These are phyloP conservation scores for Tenualosa ilisha DNA, from an alignment of 2,797 vertebrate genomes.

Conservation along the genomic window DNA sequence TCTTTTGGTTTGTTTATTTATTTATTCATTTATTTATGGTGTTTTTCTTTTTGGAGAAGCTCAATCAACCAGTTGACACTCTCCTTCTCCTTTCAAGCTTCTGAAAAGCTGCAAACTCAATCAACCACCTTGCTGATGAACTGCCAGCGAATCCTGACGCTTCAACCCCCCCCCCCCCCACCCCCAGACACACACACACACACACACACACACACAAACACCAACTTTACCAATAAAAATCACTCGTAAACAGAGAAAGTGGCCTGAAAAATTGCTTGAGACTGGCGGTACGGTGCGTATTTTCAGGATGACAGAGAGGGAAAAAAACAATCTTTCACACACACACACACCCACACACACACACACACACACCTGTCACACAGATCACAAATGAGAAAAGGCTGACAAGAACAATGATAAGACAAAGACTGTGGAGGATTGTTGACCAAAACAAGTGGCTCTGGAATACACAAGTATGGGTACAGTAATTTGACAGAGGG, in stretches of 20 bases:
- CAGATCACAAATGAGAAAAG: too few species aligned
- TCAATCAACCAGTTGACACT: slow-evolving; percentile 15
- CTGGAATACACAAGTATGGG: too few species aligned
- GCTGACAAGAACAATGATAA: slow-evolving; percentile 14
- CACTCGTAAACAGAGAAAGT: background rate
- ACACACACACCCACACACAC: background rate
- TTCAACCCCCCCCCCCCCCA: background rate
- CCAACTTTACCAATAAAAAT: background rate
- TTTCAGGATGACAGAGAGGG: background rate
- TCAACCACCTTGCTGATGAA: background rate
- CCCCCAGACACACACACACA: too few species aligned
- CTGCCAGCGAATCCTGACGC: background rate
- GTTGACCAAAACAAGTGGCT: too few species aligned
- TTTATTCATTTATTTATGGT: background rate
- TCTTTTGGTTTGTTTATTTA: background rate
- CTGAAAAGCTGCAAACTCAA: slow-evolving; percentile 16
- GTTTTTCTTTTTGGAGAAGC: slow-evolving; percentile 5
- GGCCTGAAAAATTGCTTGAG: background rate
- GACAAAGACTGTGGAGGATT: background rate
- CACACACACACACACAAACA: too few species aligned
- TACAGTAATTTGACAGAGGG: too few species aligned
- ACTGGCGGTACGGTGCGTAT: background rate
- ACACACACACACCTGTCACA: too few species aligned
- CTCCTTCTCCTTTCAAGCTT: background rate
- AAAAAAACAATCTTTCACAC: background rate